Base-by-base conservation (phyloP, 2,888 invertebrate genomes). In the Drosophila helvetica region DNA sequence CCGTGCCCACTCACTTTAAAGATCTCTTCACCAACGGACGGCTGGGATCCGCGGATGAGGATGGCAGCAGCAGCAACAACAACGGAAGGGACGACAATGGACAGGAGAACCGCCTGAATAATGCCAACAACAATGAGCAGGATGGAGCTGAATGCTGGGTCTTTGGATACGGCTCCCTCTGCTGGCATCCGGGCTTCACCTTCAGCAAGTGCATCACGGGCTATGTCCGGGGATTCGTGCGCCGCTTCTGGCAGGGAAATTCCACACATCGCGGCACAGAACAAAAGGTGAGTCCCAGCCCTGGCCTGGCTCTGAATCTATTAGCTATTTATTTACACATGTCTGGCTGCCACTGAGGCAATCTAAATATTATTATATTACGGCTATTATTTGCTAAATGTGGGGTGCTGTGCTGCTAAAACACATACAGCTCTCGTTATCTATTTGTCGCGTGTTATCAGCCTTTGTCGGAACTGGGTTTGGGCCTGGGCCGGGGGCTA, bases 131-230 rank as follows among this genome's bases (percentile, higher is more conserved):
- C 30, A 27, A 54, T 50, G 50, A 12, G 5, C 22, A 42, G 2
- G 7, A 53, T 55, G 75, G 80, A 4, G 75, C 85, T 8, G 75
- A 86, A 22, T 89, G 88, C 90, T 99, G 98, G 98, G 94, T 99
- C 27, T 99, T 98, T 90, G 99, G 98, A 1, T 99, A 99, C 88
- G 99, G 99, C 4, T 98, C 98, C 0, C 92, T 99, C 54, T 97
- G 98, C 92, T 99, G 98, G 98, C 95, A 96, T 92, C 97, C 97
- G 0, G 98, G 98, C 57, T 98, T 99, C 91, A 95, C 95, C 58
- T 98, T 95, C 90, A 94, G 95, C 83, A 94, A 95, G 87, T 96
- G 96, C 66, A 93, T 96, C 15, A 95, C 95, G 15, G 98, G 99
- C n/a, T 96, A 95, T 89, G 90, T 92, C 30, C 83, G 90, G 79